phyloP scores from a whole-genome alignment of 2,113 vertebrate genomes.

The Ondatra zibethicus region DNA sequence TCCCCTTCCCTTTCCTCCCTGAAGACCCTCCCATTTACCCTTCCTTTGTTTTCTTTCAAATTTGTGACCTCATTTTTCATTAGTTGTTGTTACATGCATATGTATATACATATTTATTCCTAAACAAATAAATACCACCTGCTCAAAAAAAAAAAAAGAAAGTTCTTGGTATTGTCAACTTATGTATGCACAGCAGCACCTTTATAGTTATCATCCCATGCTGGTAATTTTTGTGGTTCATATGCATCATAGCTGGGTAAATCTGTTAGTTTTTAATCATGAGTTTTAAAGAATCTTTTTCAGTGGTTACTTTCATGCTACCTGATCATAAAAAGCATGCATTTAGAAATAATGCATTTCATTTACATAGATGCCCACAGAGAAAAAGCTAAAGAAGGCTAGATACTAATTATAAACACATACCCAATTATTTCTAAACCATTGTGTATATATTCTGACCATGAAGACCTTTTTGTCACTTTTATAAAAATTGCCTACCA shows the following conservation, averaged over 20 bases:
- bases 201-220: not conserved
- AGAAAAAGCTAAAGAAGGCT: not conserved
- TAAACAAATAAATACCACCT: no score
- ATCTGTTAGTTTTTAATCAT: not conserved
- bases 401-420: not conserved
- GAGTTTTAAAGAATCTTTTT: not conserved
- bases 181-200: not conserved
- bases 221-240: not conserved
- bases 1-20: no score
- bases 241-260: not conserved
- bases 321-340: not conserved
- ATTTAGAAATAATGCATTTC: slow-evolving; percentile 18
- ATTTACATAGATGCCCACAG: not conserved
- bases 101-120: no score
- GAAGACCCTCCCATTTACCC: no score
- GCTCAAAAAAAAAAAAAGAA: no score
- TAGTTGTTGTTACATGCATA: no score
- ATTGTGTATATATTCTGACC: not conserved
- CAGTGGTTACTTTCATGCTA: not conserved
- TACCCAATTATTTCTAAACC: not conserved
- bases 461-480: not conserved
- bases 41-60: no score
- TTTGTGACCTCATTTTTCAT: no score
- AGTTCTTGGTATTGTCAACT: not conserved
- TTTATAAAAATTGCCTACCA: not conserved